These are phyloP conservation scores for Chondrilla cf. caribensis DNA, from an alignment of 37 sponge, comb jelly and placozoan genomes.

Conservation along the genomic window DNA sequence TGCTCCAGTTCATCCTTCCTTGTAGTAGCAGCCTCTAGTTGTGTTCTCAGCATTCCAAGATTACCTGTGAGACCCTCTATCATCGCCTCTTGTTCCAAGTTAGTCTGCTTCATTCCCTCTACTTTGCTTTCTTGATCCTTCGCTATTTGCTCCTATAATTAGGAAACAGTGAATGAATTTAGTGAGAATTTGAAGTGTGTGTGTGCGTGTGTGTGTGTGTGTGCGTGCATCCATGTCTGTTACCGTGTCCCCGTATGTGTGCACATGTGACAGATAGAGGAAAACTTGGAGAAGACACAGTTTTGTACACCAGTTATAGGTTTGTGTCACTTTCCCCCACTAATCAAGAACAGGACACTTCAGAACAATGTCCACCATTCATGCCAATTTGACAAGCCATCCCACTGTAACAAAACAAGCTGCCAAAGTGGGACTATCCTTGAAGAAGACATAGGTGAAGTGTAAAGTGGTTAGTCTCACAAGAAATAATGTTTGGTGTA, in stretches of 20 bases:
- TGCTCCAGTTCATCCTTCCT: slow-evolving; percentile 29
- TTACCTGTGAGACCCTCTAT: slow-evolving; percentile 49
- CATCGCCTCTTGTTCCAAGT: slow-evolving; percentile 38
- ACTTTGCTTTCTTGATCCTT: not conserved
- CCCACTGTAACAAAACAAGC: no score
- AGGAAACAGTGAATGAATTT: not conserved
- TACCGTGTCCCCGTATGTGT: not conserved
- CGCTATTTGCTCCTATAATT: not conserved
- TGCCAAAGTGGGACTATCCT: no score
- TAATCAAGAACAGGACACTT: no score
- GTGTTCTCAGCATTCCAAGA: slow-evolving; percentile 51
- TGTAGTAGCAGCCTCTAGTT: slow-evolving; percentile 43
- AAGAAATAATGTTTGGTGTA: no score
- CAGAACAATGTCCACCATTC: no score
- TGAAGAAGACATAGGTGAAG: no score
- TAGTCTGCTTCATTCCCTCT: not conserved
- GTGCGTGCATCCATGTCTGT: not conserved
- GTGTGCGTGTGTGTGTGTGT: slow-evolving; percentile 11
- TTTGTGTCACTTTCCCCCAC: no score
- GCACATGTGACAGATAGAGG: no score
- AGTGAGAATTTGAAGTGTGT: not conserved
- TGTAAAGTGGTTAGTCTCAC: no score
- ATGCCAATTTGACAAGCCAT: no score
- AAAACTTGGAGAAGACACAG: no score
- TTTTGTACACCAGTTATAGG: no score